Evolutionary conservation across 2,797 vertebrate species (phyloP).

Genomic region (Mus spretus): DNA sequence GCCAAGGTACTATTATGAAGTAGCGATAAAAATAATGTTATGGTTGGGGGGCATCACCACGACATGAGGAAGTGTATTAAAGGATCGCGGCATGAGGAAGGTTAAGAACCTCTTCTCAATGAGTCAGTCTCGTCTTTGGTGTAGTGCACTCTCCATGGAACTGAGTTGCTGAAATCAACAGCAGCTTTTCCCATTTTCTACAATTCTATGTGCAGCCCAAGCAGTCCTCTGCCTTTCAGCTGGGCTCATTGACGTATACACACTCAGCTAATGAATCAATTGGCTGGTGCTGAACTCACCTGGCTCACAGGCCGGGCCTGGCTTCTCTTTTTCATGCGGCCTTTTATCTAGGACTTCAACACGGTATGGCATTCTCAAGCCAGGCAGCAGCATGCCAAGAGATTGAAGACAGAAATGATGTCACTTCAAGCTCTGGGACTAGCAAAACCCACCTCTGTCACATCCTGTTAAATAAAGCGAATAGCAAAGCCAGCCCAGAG

Average conservation of each 20-base stretch:
- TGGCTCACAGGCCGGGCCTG: neutral
- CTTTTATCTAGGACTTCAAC: neutral
- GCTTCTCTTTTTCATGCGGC: neutral
- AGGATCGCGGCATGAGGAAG: neutral
- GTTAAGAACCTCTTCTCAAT: neutral
- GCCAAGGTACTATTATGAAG: neutral
- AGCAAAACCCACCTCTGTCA: neutral
- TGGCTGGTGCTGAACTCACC: neutral
- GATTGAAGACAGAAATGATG: neutral
- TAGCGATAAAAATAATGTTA: neutral
- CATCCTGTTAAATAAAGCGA: conserved; percentile 29
- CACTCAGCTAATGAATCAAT: neutral
- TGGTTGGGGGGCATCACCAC: neutral
- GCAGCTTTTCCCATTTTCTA: neutral
- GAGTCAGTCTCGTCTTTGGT: neutral
- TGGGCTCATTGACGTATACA: neutral
- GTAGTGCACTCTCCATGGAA: neutral
- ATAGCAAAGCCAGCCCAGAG: neutral
- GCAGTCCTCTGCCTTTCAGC: neutral
- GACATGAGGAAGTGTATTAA: neutral
- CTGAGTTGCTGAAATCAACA: neutral
- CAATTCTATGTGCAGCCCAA: neutral
- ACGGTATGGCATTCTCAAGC: neutral
- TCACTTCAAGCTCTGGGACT: neutral
- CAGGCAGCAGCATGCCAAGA: neutral